Evolutionary conservation across 2,888 invertebrate genomes (phyloP).

Genomic region (Acleris sparsana): DNA sequence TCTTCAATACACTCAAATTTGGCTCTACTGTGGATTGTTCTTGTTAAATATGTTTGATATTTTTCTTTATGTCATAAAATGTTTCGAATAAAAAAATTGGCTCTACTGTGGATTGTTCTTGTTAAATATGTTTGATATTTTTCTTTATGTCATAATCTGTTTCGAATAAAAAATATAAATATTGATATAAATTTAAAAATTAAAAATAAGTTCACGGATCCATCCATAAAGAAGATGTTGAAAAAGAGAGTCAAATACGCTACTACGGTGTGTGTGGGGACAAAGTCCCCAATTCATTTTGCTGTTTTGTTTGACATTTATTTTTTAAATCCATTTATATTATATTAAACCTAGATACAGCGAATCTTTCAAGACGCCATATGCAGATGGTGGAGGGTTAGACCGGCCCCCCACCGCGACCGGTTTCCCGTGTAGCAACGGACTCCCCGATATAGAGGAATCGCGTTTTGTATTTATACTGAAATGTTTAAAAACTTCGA

Average conservation of each 20-base stretch:
- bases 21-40: too few relatives aligned
- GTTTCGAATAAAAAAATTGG: too few relatives aligned
- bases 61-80: too few relatives aligned
- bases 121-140: too few relatives aligned
- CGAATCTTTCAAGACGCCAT: slow-evolving; percentile 47
- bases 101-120: too few relatives aligned
- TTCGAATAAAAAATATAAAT: too few relatives aligned
- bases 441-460: slow-evolving; percentile 53
- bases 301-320: slow-evolving; percentile 34
- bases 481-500: slow-evolving; percentile 45
- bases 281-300: slow-evolving; percentile 35
- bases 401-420: slow-evolving; percentile 57
- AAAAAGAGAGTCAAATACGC: slow-evolving; percentile 59
- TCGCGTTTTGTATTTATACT: slow-evolving; percentile 49
- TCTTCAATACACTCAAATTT: too few relatives aligned
- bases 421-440: slow-evolving; percentile 63
- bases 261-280: slow-evolving; percentile 39
- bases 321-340: slow-evolving; percentile 37
- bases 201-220: too few relatives aligned
- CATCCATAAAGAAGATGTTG: neutral
- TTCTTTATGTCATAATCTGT: too few relatives aligned
- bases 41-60: too few relatives aligned
- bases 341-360: slow-evolving; percentile 39
- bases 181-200: too few relatives aligned
- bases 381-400: slow-evolving; percentile 58